A percentile compares a stretch with the other conserved stretches of the same genome.
Conservation (phyloP, 2,797 vertebrate species). For the Adelosebastes latens region DNA sequence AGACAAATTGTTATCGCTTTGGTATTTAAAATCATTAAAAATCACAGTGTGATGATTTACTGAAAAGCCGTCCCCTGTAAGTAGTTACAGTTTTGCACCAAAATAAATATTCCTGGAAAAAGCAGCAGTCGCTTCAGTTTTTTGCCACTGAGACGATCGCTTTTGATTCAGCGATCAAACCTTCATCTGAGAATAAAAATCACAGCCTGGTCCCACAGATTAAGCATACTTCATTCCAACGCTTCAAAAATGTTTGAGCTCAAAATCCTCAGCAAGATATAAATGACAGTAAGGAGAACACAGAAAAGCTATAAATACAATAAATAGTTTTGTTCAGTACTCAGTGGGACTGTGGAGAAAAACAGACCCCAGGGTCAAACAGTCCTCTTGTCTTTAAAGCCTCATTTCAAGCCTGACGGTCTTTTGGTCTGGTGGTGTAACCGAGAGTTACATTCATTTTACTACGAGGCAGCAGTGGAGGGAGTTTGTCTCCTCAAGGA, state of each 20-base stretch:
- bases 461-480: constrained; percentile 48
- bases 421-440: constrained; percentile 45
- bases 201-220: constrained; percentile 76
- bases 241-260: constrained; percentile 65
- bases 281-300: constrained; percentile 69
- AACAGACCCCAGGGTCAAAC: constrained; percentile 68
- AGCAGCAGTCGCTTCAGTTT: constrained; percentile 49
- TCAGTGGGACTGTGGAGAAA: constrained; percentile 68
- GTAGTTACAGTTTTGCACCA: constrained; percentile 50
- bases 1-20: constrained; percentile 39
- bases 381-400: constrained; percentile 58
- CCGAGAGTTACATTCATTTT: constrained; percentile 55
- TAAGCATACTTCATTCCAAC: constrained; percentile 72
- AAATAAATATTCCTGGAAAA: constrained; percentile 72
- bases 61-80: constrained; percentile 29
- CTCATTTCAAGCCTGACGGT: constrained; percentile 44
- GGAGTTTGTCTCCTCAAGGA: constrained; percentile 26
- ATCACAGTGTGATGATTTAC: constrained; percentile 58
- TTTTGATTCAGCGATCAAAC: constrained; percentile 61
- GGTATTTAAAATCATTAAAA: constrained; percentile 47
- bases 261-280: constrained; percentile 73
- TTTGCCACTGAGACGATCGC: constrained; percentile 43
- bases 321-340: constrained; percentile 95
- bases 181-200: constrained; percentile 62
- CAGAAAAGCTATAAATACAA: constrained; percentile 93